These are phyloP conservation scores for Calliphora vomitoria DNA, from an alignment of 2,888 invertebrate species.

Conservation along the genomic window DNA sequence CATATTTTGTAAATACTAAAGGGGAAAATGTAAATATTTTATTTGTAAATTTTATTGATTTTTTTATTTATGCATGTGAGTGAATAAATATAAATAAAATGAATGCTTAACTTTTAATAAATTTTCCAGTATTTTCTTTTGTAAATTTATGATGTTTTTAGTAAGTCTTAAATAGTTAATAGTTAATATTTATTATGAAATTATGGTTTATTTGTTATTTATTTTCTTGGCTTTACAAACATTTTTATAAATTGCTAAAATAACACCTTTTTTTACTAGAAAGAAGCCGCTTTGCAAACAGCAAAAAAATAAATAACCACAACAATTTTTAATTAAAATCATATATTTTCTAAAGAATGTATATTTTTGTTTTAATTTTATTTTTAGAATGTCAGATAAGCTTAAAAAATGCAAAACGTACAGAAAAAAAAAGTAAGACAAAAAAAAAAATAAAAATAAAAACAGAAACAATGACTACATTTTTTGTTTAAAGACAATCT, in stretches of 20 bases:
- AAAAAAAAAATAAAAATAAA: not conserved
- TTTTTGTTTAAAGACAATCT: conserved; percentile 17
- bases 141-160: not conserved
- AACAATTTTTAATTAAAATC: conserved; percentile 54
- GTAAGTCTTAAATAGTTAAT: not conserved
- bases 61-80: not conserved
- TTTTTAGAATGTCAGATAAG: conserved; percentile 55
- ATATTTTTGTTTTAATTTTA: conserved; percentile 50
- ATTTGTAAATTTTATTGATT: conserved; percentile 5
- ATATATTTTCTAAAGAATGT: conserved; percentile 41
- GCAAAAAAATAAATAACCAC: not conserved
- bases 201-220: not conserved
- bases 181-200: not conserved
- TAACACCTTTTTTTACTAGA: conserved; percentile 29
- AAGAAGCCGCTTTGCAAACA: conserved; percentile 9
- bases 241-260: conserved; percentile 3
- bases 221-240: not conserved
- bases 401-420: conserved; percentile 41
- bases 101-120: not conserved
- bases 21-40: not conserved
- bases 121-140: not conserved
- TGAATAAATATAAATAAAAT: not conserved
- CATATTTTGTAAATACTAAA: conserved; percentile 14
- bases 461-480: conserved; percentile 23
- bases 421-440: not conserved